Percentiles rank a stretch among this genome's conserved stretches.
Evolutionary conservation across 2,888 invertebrate genomes (phyloP).

Genomic region (Yponomeuta malinellus): DNA sequence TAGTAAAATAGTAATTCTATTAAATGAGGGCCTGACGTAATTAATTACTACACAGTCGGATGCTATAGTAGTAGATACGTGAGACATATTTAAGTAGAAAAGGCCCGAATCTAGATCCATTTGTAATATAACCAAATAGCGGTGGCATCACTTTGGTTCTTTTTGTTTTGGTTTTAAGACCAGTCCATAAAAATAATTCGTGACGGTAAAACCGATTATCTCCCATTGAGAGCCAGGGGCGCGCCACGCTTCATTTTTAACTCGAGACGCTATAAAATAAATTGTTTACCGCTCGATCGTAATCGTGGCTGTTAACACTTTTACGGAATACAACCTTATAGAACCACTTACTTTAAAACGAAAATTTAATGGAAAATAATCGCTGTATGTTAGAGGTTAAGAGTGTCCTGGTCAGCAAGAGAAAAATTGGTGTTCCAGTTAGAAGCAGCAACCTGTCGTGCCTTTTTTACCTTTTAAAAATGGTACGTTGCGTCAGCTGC

Average conservation of each 20-base stretch:
- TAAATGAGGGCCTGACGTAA: too few species aligned
- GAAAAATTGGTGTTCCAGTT: neutral
- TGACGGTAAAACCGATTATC: neutral
- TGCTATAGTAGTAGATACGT: too few species aligned
- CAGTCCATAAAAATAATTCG: neutral
- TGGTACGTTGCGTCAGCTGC: constrained; percentile 3
- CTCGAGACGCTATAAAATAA: constrained; percentile 1
- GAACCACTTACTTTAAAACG: neutral
- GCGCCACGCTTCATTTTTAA: neutral
- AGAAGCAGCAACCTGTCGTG: neutral
- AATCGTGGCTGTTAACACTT: constrained; percentile 6
- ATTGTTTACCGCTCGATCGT: neutral
- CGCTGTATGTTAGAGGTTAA: neutral
- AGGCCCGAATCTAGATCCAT: too few species aligned
- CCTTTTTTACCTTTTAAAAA: constrained; percentile 1
- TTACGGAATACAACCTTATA: neutral
- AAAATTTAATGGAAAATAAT: neutral
- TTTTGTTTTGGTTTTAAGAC: neutral
- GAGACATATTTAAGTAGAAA: too few species aligned
- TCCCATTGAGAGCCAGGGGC: neutral
- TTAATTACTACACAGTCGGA: too few species aligned
- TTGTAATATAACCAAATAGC: neutral
- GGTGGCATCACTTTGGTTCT: neutral
- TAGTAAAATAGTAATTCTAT: too few species aligned
- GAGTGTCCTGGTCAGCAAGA: neutral